These are phyloP conservation scores for Alligator sinensis DNA, from an alignment of 2,113 vertebrate genomes.

Conservation along the genomic window DNA sequence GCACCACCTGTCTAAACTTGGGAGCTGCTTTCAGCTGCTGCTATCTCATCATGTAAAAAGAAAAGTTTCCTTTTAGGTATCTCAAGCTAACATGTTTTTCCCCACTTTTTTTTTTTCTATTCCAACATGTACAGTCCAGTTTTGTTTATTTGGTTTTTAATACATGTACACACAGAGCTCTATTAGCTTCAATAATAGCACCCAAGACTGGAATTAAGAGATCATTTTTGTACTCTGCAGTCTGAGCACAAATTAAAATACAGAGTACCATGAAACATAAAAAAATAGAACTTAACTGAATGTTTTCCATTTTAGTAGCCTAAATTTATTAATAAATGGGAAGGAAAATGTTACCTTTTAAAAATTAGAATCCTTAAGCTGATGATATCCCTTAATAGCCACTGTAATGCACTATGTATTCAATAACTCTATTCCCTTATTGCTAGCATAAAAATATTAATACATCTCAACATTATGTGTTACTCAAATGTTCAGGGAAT, in stretches of 20 bases:
- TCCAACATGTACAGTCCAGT: fast-evolving
- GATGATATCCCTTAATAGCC: not conserved
- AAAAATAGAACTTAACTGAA: not conserved
- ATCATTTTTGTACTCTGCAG: not conserved
- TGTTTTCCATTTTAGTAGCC: not conserved
- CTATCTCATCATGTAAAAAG: not conserved
- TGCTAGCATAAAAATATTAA: not conserved
- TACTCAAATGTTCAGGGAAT: not conserved
- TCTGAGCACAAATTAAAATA: not conserved
- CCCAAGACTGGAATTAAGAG: not conserved
- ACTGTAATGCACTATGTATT: not conserved
- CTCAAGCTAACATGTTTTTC: not conserved
- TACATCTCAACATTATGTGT: not conserved
- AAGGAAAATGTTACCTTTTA: not conserved
- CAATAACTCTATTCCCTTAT: not conserved
- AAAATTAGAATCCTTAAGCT: not conserved
- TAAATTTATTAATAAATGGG: not conserved
- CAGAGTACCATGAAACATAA: not conserved
- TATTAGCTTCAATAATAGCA: not conserved
- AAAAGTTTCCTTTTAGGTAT: not conserved
- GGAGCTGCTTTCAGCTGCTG: not conserved
- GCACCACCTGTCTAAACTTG: not conserved
- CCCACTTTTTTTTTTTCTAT: not conserved
- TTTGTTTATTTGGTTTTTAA: too few species aligned
- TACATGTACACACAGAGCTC: too few species aligned